These are phyloP conservation scores for Oreochromis aureus DNA, from an alignment of 2,113 vertebrate genomes.

Conservation along the genomic window DNA sequence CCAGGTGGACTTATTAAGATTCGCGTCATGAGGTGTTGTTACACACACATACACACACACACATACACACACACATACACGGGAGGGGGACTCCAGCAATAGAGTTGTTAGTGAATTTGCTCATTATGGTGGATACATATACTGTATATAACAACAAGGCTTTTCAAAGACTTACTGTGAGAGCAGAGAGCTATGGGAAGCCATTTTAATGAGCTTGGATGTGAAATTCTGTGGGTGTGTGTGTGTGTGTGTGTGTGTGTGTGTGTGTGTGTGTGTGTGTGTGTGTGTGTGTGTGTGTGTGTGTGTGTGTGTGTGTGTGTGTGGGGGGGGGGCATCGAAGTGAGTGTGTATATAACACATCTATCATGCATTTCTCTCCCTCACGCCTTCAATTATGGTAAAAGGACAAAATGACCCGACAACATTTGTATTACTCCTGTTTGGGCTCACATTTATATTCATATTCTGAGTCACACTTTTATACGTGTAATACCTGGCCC, in stretches of 20 bases:
- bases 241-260: neutral
- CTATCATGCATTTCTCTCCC: neutral
- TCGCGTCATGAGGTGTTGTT: neutral
- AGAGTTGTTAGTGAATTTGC: neutral
- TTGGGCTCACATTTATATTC: neutral
- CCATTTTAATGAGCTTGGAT: conserved; percentile 42
- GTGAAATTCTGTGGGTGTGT: neutral
- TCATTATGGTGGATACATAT: conserved; percentile 2
- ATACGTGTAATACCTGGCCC: neutral
- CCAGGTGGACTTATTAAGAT: conserved; percentile 11
- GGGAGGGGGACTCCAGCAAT: neutral
- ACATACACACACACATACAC: neutral
- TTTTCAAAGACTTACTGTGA: neutral
- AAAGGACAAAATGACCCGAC: conserved; percentile 9
- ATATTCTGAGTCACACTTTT: neutral
- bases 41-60: neutral
- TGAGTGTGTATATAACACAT: conserved; percentile 1
- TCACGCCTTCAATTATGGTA: neutral
- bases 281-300: neutral
- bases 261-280: neutral
- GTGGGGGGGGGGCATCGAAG: neutral
- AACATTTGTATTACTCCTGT: neutral
- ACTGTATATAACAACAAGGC: neutral
- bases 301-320: neutral
- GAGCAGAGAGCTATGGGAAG: conserved; percentile 20